Base-by-base conservation (phyloP, 2,797 vertebrate genomes). In the Enteromius thamalakanensis region DNA sequence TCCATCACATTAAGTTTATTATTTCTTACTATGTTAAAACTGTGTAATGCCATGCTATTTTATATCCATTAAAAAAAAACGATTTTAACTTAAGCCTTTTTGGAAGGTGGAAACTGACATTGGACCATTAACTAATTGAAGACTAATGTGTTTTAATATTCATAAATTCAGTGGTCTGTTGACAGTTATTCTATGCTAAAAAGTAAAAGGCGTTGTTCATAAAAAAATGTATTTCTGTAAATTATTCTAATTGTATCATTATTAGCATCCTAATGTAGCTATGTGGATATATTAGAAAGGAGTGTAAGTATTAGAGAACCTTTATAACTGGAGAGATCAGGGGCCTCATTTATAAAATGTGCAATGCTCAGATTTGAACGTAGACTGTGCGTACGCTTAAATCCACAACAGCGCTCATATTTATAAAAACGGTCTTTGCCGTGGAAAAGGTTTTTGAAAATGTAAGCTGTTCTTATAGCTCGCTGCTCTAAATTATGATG, bases 241-340 rank as follows among this genome's bases (percentile, higher is more conserved):
- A n/a, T 76, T 1, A 10, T 6, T 14, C 2, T 32, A n/a, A 19
- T 76, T 58, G 51, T 37, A 15, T 75, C 11, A 21, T 65, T 47
- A 64, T 47, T 21, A 78, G 76, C 69, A 40, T 70, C 11, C 60
- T 70, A 11, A 76, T 15, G 6, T 55, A 45, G 23, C 29, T 83
- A 37, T 64, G 42, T 45, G 29, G n/a, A 45, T 5, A 34, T n/a
- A n/a, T 51, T 42, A 23, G 10, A 58, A 78, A 64, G 26, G 9
- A 15, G 53, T 40, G 68, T 47, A 17, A 68, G 42, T 67, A 60
- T 29, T 40, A 37, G 37, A 58, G 34, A 80, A 76, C 62, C 78
- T 84, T 37, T 49, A 42, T 51, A 75, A 75, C 83, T 84, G 75
- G 69, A 80, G 76, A 80, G 83, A 55, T 74, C 29, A 72, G 23